Evolutionary conservation across 2,113 vertebrate species (phyloP).

Genomic region (Stictonetta naevosa): DNA sequence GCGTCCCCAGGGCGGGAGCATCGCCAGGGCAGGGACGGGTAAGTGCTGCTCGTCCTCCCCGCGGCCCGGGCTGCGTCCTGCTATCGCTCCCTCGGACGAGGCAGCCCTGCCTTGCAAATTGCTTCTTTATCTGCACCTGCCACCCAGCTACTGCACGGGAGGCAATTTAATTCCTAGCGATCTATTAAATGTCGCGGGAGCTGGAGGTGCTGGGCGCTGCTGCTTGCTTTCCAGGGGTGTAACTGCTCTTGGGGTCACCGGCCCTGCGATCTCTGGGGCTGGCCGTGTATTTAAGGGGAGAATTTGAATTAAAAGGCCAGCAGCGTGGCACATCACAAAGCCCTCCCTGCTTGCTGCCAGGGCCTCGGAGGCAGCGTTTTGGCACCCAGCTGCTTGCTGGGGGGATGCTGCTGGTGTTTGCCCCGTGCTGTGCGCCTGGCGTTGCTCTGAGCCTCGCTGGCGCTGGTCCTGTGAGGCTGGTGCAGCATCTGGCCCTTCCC

Average conservation of each 20-base stretch:
- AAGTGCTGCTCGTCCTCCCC: neutral
- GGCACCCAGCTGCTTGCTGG: neutral
- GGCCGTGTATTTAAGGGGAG: neutral
- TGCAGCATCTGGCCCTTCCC: rapidly evolving
- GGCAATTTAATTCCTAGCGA: neutral
- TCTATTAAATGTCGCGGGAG: neutral
- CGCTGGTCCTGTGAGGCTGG: neutral
- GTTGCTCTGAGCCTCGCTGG: neutral
- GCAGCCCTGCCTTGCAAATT: neutral
- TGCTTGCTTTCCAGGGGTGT: neutral
- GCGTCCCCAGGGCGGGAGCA: neutral
- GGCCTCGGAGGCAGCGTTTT: rapidly evolving
- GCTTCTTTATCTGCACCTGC: neutral
- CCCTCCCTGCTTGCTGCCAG: neutral
- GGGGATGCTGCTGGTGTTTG: rapidly evolving
- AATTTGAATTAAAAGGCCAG: neutral
- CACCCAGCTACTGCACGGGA: neutral
- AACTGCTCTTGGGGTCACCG: neutral
- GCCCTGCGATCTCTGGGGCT: neutral
- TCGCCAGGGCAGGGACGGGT: neutral
- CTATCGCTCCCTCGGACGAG: neutral
- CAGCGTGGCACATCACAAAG: rapidly evolving
- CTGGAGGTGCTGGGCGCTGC: neutral
- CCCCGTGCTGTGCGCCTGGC: rapidly evolving
- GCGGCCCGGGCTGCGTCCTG: neutral